These are phyloP conservation scores for Lymantria dispar DNA, from an alignment of 2,888 invertebrate species.

Conservation along the genomic window DNA sequence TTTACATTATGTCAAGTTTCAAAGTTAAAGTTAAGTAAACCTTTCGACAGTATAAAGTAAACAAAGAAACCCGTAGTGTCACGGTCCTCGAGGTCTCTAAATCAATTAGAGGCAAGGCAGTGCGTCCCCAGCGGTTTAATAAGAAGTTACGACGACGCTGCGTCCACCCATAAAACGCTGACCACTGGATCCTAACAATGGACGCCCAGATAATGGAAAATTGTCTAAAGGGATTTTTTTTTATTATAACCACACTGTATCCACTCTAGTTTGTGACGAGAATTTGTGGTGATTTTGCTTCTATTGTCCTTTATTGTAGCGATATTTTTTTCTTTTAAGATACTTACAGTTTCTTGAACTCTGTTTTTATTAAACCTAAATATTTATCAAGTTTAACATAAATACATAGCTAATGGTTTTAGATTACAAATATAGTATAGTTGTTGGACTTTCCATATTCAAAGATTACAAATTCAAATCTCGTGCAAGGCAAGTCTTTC, in stretches of 20 bases:
- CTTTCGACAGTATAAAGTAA: conserved; percentile 45
- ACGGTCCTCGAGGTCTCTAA: conserved; percentile 60
- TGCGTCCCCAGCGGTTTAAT: conserved; percentile 70
- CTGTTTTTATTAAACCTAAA: no score
- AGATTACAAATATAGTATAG: no score
- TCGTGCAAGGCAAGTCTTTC: no score
- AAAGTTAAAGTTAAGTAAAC: conserved; percentile 35
- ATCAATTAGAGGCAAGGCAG: conserved; percentile 72
- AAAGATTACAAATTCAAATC: no score
- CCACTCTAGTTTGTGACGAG: conserved; percentile 59
- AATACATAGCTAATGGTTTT: no score
- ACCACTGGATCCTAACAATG: conserved; percentile 66
- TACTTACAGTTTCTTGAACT: not conserved
- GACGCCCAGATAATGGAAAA: conserved; percentile 75
- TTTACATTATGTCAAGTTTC: conserved; percentile 33
- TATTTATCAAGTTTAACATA: no score
- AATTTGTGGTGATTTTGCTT: conserved; percentile 59
- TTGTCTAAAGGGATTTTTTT: conserved; percentile 75
- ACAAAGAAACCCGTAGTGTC: conserved; percentile 55
- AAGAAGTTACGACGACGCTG: conserved; percentile 71
- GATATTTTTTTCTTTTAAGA: conserved; percentile 18
- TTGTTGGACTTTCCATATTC: no score
- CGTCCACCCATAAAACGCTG: conserved; percentile 67
- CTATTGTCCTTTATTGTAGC: conserved; percentile 45
- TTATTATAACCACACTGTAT: conserved; percentile 68